Evolutionary conservation across 2,888 invertebrate genomes (phyloP).

Genomic region (Sinotaia quadrata): DNA sequence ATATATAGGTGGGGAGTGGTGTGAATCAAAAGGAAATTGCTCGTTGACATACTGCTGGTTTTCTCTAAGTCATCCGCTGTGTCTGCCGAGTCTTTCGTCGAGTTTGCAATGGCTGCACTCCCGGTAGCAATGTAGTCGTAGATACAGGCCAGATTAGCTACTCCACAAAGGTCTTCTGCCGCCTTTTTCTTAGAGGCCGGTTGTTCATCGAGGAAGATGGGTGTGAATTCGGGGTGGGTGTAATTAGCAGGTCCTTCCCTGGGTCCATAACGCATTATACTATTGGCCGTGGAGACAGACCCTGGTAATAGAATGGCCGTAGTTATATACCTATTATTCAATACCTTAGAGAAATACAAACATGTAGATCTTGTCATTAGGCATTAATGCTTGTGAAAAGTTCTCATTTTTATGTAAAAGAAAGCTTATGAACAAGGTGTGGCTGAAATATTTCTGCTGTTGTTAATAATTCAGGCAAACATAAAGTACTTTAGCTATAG

Average conservation of each 20-base stretch:
- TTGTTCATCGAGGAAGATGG: constrained; percentile 22
- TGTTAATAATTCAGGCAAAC: no score
- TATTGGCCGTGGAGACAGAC: neutral
- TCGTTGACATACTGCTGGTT: neutral
- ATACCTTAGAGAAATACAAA: no score
- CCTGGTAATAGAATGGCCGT: constrained; percentile 5
- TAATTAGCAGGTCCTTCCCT: constrained; percentile 20
- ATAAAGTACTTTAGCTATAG: no score
- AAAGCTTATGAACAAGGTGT: no score
- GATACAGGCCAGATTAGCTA: constrained; percentile 9
- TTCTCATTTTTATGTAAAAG: no score
- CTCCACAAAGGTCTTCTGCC: constrained; percentile 10
- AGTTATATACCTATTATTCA: no score
- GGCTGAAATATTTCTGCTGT: no score
- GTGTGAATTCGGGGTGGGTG: constrained; percentile 18
- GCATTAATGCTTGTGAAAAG: no score
- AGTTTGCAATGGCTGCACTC: neutral
- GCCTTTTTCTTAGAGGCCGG: neutral
- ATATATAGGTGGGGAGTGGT: no score
- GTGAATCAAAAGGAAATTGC: no score
- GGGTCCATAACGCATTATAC: constrained; percentile 2
- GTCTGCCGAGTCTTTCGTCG: neutral
- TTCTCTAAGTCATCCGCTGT: neutral
- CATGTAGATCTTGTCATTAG: no score
- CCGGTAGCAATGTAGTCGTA: constrained; percentile 21